phyloP scores from a whole-genome alignment of 2,113 vertebrate species.

The Casuarius casuarius region DNA sequence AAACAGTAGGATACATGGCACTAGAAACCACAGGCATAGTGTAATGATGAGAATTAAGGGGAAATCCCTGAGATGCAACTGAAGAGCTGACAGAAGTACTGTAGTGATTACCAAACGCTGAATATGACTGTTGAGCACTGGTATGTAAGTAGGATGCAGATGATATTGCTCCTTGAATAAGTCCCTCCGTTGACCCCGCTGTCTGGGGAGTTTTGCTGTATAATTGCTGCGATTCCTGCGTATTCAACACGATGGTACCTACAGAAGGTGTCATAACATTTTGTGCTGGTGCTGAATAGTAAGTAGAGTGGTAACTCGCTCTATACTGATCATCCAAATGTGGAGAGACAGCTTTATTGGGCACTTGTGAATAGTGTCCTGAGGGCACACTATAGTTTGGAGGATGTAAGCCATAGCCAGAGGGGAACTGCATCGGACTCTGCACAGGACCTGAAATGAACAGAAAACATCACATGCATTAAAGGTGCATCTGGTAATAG shows the following conservation, averaged over 20 bases:
- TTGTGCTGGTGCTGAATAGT: conserved; percentile 80
- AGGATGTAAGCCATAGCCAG: conserved; percentile 80
- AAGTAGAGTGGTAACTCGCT: conserved; percentile 82
- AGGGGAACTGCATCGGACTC: conserved; percentile 76
- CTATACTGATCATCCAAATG: conserved; percentile 78
- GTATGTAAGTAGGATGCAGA: conserved; percentile 74
- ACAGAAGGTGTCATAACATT: conserved; percentile 60
- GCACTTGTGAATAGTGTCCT: conserved; percentile 78
- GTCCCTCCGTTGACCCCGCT: conserved; percentile 63
- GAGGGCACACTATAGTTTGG: conserved; percentile 78
- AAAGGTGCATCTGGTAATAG: not conserved
- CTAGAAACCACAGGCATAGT: conserved; percentile 65
- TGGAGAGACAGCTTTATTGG: conserved; percentile 82
- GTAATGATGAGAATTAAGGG: conserved; percentile 77
- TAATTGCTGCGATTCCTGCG: conserved; percentile 76
- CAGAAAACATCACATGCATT: not conserved
- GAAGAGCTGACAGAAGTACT: conserved; percentile 75
- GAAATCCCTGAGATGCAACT: conserved; percentile 79
- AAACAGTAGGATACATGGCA: conserved; percentile 79
- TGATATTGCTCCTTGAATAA: conserved; percentile 63
- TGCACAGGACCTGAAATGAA: conserved; percentile 85
- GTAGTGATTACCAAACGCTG: conserved; percentile 81
- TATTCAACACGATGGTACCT: conserved; percentile 62
- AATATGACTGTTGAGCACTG: conserved; percentile 81
- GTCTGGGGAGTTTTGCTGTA: conserved; percentile 66